Evolutionary conservation across 2,888 invertebrate species (phyloP), one percentile per base, ranked within the genome.

Genomic region (Bruchidius siliquastri): DNA sequence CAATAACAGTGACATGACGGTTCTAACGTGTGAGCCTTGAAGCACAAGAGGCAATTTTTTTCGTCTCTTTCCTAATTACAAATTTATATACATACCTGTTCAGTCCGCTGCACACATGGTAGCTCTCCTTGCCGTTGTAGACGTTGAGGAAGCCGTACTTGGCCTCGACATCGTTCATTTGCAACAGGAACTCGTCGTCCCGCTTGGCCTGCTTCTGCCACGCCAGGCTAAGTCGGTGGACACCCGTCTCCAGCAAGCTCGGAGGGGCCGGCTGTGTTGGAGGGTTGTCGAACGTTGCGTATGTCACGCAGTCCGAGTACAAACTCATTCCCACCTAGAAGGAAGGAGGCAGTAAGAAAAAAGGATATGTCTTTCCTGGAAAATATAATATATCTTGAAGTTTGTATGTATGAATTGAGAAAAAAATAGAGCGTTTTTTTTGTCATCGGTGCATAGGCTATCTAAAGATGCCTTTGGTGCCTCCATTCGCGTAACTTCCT

Each of bases 261-360:
- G 96, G 96, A n/a, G 95, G 91, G 74, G 90, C 88, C 21, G 96
- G 96, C 81, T 92, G 93, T 71, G 91, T 87, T 0, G 96, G 96
- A 70, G 94, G 93, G 82, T 92, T 91, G 76, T 95, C 96, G 68
- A 92, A 90, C 20, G 96, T 96, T 87, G 90, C 91, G 80, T 89
- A 92, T 78, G 89, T 88, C 66, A 90, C 88, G 77, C 92, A 90
- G 68, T 91, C 91, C 72, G 93, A 93, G 88, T 92, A 94, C n/a
- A 89, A 88, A 81, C 93, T 92, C 83, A 91, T 91, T 20, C 96
- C 96, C 80, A 68, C 68, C 49, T 49, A 13, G 6, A 4, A 49
- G 30, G 8, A 30, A 4, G 49, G 10, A 1, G 3, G 13, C 18
- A 13, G 49, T 49, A 49, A 13, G 13, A 49, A 49, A 4, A 13